phyloP scores from a whole-genome alignment of 2,888 invertebrate species.

The Sympetrum striolatum region DNA sequence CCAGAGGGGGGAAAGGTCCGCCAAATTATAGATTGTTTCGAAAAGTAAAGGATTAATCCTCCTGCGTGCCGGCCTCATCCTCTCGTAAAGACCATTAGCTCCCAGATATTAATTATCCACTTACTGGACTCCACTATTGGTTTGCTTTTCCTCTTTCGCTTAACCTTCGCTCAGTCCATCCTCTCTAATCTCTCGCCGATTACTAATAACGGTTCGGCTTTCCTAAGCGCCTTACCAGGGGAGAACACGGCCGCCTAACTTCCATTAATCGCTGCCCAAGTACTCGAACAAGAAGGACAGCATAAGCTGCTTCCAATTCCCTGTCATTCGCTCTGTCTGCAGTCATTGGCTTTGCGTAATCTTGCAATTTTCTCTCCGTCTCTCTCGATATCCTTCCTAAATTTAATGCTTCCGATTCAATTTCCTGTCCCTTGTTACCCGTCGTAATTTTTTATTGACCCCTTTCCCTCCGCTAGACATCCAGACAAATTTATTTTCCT shows the following conservation, averaged over 20 bases:
- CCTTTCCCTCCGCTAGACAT: background rate
- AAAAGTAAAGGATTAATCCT: no score
- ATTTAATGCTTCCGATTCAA: background rate
- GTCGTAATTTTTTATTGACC: background rate
- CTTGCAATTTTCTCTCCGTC: background rate
- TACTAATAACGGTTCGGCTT: background rate
- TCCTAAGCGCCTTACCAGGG: background rate
- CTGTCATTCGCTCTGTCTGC: background rate
- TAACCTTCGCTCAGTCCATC: no score
- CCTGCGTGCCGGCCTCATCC: no score
- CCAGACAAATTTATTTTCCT: background rate
- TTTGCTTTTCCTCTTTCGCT: no score
- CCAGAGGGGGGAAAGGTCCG: no score
- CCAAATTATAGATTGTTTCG: no score
- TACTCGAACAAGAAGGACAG: background rate
- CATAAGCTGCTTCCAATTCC: background rate
- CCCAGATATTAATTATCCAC: no score
- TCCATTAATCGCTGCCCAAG: background rate
- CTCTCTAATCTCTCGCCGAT: background rate
- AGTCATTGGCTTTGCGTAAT: background rate
- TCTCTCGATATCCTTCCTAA: background rate
- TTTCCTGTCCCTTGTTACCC: background rate
- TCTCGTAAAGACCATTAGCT: no score
- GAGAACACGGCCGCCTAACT: background rate
- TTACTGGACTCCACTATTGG: no score